Evolutionary conservation across 2,888 invertebrate species (phyloP), one percentile per base, ranked within the genome.

Genomic region (Melieria crassipennis): DNA sequence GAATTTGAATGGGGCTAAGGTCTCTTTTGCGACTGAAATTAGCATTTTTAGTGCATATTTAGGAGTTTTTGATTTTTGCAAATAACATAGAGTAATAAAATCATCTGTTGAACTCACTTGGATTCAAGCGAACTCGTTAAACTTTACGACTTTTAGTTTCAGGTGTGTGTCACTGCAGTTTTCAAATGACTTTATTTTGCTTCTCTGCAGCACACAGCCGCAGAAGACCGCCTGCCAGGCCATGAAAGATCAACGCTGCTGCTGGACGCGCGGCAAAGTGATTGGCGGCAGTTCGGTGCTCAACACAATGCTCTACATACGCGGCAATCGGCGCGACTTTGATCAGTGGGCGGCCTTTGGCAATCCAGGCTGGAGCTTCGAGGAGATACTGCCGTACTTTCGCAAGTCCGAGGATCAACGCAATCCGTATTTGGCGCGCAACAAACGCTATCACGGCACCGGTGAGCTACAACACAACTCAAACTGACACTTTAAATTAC

Each of bases 221-320:
- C 94, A 94, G 86, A 89, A 90, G 61, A 90, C 93, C 0, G 95
- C 95, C 0, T 96, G 95, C 77, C 93, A 94, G 83, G 95, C 95
- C 0, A 95, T 95, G 94, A 88, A 91, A 68, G 94, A 94, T 81
- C 90, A 92, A 79, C 90, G 94, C 58, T 95, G 95, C 82, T 92
- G 92, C 80, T 96, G 96, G 96, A 96, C 96, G 0, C 90, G 96
- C 72, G 97, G 97, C 63, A 96, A 96, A 87, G 92, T 94, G 0
- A 87, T 96, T 0, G 96, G 96, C 0, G 97, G 97, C 0, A 94
- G 94, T 5, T 94, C 94, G 55, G 94, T 95, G 0, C 88, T 96
- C 0, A 97, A 96, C 82, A 94, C 94, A 1, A 96, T 97, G 96
- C 89, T 96, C 0, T 97, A 98, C 84, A 91, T 97, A 58, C 88